These are phyloP conservation scores for Artibeus jamaicensis DNA, from an alignment of 2,797 vertebrate species.

Conservation along the genomic window DNA sequence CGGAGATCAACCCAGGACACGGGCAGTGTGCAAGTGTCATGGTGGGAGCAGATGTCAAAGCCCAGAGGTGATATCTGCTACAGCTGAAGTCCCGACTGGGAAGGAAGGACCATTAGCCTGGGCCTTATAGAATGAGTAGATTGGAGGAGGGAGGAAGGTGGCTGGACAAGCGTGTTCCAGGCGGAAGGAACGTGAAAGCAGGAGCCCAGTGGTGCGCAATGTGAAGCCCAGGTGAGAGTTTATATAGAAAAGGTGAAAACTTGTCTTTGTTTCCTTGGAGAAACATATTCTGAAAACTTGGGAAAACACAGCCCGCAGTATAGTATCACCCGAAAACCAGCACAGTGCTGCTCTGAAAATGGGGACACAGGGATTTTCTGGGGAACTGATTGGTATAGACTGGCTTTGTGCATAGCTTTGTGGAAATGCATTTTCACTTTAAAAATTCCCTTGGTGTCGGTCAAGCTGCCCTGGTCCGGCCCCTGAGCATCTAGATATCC, in stretches of 20 bases:
- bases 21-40: accelerated
- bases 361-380: neutral
- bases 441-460: neutral
- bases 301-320: neutral
- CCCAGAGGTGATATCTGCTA: neutral
- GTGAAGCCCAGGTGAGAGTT: neutral
- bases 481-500: accelerated
- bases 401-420: neutral
- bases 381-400: neutral
- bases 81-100: accelerated
- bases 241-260: accelerated
- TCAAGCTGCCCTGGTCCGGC: neutral
- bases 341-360: no score
- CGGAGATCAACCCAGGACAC: neutral
- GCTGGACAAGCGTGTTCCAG: neutral
- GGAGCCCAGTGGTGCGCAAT: accelerated
- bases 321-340: neutral
- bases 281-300: neutral
- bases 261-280: neutral
- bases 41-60: neutral
- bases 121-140: neutral
- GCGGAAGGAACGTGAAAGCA: neutral
- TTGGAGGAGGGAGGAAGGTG: no score
- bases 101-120: neutral
- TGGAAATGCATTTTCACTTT: neutral